phyloP scores from a whole-genome alignment of 2,888 invertebrate species.

The Harmothoe impar region DNA sequence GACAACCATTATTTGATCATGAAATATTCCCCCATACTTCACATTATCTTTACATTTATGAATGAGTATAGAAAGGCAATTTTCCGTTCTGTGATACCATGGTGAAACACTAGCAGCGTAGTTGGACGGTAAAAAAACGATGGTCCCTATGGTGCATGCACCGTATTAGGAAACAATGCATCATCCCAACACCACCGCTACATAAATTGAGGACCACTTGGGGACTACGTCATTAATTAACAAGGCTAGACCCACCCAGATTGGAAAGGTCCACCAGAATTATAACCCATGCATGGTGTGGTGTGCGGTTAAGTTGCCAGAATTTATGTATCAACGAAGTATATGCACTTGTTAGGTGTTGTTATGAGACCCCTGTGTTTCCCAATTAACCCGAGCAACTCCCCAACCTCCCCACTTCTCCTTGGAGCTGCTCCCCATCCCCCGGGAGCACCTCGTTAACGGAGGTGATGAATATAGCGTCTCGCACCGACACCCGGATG shows the following conservation, averaged over 20 bases:
- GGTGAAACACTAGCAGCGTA: neutral
- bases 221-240: neutral
- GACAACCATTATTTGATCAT: no score
- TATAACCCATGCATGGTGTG: neutral
- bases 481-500: conserved; percentile 8
- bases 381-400: conserved; percentile 18
- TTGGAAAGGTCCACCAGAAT: neutral
- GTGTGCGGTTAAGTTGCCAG: neutral
- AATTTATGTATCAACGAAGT: neutral
- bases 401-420: neutral
- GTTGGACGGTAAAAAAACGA: neutral
- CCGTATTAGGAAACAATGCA: conserved; percentile 23
- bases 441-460: conserved; percentile 27
- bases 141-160: neutral
- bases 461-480: conserved; percentile 38
- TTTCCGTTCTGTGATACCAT: no score
- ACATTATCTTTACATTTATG: neutral
- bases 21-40: no score
- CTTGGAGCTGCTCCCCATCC: conserved; percentile 5
- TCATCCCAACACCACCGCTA: neutral
- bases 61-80: neutral
- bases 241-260: neutral
- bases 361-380: conserved; percentile 14
- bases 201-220: neutral
- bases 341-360: neutral